phyloP scores from a whole-genome alignment of 2,113 vertebrate species.

The Empidonax alnorum region DNA sequence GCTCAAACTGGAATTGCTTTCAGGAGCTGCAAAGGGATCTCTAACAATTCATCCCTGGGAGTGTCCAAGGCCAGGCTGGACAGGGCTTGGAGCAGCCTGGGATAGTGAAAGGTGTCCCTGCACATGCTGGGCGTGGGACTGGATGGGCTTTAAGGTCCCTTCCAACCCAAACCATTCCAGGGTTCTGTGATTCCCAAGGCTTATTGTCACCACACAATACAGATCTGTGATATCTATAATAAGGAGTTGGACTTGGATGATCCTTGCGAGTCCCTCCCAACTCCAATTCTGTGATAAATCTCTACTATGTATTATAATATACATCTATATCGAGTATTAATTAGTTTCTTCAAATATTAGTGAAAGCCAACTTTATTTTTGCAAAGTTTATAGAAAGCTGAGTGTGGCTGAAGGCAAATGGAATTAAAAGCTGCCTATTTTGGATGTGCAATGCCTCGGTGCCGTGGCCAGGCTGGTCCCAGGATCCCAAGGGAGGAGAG shows the following conservation, averaged over 20 bases:
- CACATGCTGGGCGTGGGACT: background rate
- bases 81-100: background rate
- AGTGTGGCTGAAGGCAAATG: rapidly evolving
- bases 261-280: background rate
- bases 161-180: background rate
- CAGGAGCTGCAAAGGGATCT: background rate
- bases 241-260: background rate
- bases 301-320: rapidly evolving
- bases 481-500: background rate
- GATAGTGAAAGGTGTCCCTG: background rate
- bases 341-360: rapidly evolving
- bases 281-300: background rate
- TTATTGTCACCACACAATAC: rapidly evolving
- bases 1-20: background rate
- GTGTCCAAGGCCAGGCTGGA: background rate
- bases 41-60: background rate
- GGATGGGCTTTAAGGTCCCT: background rate
- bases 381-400: background rate
- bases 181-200: background rate
- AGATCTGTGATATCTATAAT: background rate
- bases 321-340: background rate
- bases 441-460: rapidly evolving
- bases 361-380: background rate
- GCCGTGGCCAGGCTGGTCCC: background rate
- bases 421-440: rapidly evolving